A percentile compares a stretch with the other conserved stretches of the same genome.
These are phyloP conservation scores for Tupiocoris notatus DNA, from an alignment of 2,888 invertebrate species.

Conservation along the genomic window DNA sequence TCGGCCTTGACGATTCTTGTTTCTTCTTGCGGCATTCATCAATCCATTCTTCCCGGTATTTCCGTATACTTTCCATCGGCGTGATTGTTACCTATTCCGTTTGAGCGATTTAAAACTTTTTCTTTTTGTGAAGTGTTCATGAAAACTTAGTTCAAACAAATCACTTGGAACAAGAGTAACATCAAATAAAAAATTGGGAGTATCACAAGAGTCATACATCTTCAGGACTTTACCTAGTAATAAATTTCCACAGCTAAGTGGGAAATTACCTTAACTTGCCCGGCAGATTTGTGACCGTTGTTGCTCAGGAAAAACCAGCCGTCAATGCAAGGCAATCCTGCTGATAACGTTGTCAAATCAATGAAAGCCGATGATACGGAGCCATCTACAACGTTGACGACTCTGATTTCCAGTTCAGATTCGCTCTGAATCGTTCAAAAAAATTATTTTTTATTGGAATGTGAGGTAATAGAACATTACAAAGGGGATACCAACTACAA, in stretches of 20 bases:
- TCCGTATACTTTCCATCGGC: constrained; percentile 31
- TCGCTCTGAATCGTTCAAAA: constrained; percentile 20
- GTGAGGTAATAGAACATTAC: no score
- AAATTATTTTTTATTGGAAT: neutral
- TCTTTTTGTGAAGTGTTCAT: no score
- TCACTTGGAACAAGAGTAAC: no score
- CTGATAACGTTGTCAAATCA: constrained; percentile 35
- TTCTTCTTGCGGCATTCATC: constrained; percentile 30
- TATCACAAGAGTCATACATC: no score
- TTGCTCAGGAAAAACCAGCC: constrained; percentile 35
- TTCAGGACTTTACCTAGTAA: no score
- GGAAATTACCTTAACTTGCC: constrained; percentile 27
- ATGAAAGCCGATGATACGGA: constrained; percentile 25
- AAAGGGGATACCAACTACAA: no score
- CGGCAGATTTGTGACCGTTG: constrained; percentile 35
- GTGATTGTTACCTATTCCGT: constrained; percentile 34
- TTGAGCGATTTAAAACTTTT: no score
- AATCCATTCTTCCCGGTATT: constrained; percentile 32
- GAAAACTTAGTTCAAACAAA: no score
- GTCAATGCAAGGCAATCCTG: constrained; percentile 20
- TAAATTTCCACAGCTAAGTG: no score
- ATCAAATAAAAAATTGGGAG: no score
- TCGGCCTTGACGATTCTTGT: neutral
- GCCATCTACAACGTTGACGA: constrained; percentile 25
- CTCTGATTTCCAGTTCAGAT: constrained; percentile 25